Evolutionary conservation across 2,797 vertebrate species (phyloP), one percentile per base, ranked within the genome.

Genomic region (Intellagama lesueurii): DNA sequence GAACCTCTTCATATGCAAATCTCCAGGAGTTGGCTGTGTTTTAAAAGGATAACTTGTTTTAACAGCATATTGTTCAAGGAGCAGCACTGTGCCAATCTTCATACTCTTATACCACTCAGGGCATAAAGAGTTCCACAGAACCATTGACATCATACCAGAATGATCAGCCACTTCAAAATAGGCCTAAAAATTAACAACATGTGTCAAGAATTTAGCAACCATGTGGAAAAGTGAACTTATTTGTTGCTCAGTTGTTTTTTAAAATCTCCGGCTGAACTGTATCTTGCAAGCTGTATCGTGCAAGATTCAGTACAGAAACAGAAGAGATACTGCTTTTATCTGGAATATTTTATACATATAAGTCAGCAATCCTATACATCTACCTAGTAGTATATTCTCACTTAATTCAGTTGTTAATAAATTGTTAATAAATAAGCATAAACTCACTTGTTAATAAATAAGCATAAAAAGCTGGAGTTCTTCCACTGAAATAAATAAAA

Each of bases 151-250:
- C 68, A 96, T 97, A 82, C 98, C 98, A 49, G 98, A 99, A 95
- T 97, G 97, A 96, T 99, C 98, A 80, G 98, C 98, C 83, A 99
- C 98, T 96, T 99, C 98, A 94, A 99, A 98, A 94, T 98, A 99
- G 3, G 97, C 98, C 98, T 99, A 94, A 86, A 92, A 93, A 85
- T 81, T 80, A 81, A 92, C 94, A 86, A 90, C 4, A 76, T 26
- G 2, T 32, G 56, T 6, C 86, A 32, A 89, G 40, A 80, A 14
- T 73, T 47, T 14, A 73, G 26, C 47, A 66, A 75, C 17, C 28
- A 5, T 56, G 7, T 19, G 12, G 11, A 60, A 85, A 14, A 60
- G 66, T 16, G 17, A 49, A 66, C n/a, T 22, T 5, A 72, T 47
- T 14, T 32, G 17, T 70, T 73, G 26, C 56, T 49, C 9, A 49